These are phyloP conservation scores for Thalpophila matura DNA, from an alignment of 2,888 invertebrate genomes.

Conservation along the genomic window DNA sequence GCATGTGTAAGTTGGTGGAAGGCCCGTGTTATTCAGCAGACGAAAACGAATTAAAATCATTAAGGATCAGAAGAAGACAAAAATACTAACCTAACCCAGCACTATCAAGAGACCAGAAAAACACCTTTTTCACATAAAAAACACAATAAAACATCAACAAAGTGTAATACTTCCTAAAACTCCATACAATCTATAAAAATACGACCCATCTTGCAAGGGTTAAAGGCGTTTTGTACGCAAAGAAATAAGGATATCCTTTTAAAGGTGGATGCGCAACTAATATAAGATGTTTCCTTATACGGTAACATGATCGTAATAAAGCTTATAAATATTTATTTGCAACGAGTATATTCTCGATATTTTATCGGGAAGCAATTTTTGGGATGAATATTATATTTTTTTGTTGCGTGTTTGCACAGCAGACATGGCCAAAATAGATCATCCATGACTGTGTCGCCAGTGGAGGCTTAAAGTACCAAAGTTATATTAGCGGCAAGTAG, in stretches of 20 bases:
- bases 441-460: no score
- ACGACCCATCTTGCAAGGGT: slow-evolving; percentile 33
- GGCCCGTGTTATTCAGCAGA: no score
- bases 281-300: slow-evolving; percentile 31
- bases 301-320: slow-evolving; percentile 40
- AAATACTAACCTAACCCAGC: not conserved
- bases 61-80: not conserved
- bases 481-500: no score
- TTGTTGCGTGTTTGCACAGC: no score
- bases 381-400: not conserved
- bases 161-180: slow-evolving; percentile 15
- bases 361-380: not conserved
- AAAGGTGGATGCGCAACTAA: slow-evolving; percentile 43
- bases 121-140: not conserved
- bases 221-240: slow-evolving; percentile 46
- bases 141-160: slow-evolving; percentile 42
- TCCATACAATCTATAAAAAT: slow-evolving; percentile 49
- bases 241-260: slow-evolving; percentile 63
- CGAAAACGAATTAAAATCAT: no score
- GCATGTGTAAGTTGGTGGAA: no score
- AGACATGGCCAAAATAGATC: no score
- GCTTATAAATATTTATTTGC: slow-evolving; percentile 26
- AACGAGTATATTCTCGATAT: not conserved
- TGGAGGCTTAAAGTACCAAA: no score
- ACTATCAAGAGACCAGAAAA: slow-evolving; percentile 7